Percentiles rank a stretch among this genome's conserved stretches.
Evolutionary conservation across 2,113 vertebrate species (phyloP).

Genomic region (Grallaria varia): DNA sequence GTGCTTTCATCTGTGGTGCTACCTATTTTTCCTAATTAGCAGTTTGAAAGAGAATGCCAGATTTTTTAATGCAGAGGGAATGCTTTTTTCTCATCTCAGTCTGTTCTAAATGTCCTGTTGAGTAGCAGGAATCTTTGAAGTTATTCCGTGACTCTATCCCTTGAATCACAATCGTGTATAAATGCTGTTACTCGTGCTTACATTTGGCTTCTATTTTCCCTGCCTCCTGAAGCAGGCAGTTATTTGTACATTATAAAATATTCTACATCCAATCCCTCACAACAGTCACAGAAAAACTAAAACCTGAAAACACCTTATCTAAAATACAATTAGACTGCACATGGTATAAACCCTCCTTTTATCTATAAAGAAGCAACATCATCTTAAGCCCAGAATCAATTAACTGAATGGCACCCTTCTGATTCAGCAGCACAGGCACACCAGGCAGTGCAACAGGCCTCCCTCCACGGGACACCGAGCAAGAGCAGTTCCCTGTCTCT

Average conservation of each 20-base stretch:
- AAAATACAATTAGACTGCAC: not conserved
- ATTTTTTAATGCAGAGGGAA: constrained; percentile 46
- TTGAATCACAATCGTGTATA: constrained; percentile 16
- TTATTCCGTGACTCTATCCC: constrained; percentile 10
- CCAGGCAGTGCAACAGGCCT: not conserved
- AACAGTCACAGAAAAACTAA: not conserved
- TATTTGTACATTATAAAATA: not conserved
- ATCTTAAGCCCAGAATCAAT: not conserved
- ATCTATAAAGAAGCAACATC: not conserved
- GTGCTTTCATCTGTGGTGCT: constrained; percentile 31
- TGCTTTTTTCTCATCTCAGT: constrained; percentile 54
- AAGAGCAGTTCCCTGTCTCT: not conserved
- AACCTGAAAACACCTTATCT: not conserved
- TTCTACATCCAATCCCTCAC: not conserved
- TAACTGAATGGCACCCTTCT: not conserved
- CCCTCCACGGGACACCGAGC: not conserved
- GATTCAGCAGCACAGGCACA: not conserved
- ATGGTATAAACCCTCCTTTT: not conserved
- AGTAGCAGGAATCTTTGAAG: constrained; percentile 55
- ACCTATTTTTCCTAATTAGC: constrained; percentile 52
- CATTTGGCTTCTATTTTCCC: not conserved
- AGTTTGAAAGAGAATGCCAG: constrained; percentile 50
- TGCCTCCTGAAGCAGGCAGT: not conserved
- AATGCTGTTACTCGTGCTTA: constrained; percentile 25
- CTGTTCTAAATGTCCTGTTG: constrained; percentile 41